phyloP scores from a whole-genome alignment of 1,140 invertebrate species.

The Rhagoletis pomonella region DNA sequence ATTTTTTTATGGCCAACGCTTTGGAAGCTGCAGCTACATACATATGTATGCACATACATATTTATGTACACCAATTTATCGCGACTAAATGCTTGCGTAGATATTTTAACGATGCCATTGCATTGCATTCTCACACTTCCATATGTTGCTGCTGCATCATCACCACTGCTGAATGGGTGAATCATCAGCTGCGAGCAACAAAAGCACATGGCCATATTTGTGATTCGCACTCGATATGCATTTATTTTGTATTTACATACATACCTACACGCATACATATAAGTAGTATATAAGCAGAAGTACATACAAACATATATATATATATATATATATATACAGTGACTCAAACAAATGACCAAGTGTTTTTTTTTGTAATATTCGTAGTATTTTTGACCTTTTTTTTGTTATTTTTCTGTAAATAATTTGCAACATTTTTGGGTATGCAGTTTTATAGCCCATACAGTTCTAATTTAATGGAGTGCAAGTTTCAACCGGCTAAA shows the following conservation, averaged over 20 bases:
- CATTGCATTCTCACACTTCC: background rate
- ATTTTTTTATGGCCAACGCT: background rate
- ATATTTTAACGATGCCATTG: conserved; percentile 35
- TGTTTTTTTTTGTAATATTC: no score
- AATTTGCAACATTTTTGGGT: no score
- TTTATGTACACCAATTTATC: background rate
- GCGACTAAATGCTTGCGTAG: background rate
- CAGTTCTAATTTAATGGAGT: no score
- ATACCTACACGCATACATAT: background rate
- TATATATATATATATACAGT: no score
- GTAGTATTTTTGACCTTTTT: no score
- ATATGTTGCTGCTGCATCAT: background rate
- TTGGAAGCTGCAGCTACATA: background rate
- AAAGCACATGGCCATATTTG: conserved; percentile 44
- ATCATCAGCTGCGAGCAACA: conserved; percentile 8
- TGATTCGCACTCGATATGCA: background rate
- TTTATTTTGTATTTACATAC: background rate
- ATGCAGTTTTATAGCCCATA: no score
- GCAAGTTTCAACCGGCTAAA: no score
- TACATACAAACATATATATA: background rate
- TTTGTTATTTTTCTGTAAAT: no score
- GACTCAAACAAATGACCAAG: no score
- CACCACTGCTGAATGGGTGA: background rate
- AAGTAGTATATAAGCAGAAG: background rate
- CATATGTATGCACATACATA: no score